A percentile compares a stretch with the other conserved stretches of the same genome.
Conservation (phyloP, 2,888 invertebrate genomes). For the Hesperia comma region DNA sequence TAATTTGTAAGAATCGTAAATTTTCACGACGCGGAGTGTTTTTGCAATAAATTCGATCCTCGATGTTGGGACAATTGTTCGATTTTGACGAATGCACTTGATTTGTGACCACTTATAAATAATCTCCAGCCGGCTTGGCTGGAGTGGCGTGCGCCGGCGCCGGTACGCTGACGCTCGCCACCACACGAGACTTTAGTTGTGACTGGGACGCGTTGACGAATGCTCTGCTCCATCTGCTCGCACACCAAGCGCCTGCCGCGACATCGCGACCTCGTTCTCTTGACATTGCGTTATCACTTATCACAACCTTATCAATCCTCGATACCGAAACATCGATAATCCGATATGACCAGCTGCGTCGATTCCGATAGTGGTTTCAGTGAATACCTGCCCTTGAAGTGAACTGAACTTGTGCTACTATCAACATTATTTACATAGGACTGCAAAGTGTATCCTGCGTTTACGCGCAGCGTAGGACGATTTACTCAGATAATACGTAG, state of each 20-base stretch:
- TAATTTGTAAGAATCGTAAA: slow-evolving; percentile 24
- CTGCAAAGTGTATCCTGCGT: slow-evolving; percentile 58
- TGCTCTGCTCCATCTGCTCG: slow-evolving; percentile 70
- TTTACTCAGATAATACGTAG: slow-evolving; percentile 66
- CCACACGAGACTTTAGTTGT: slow-evolving; percentile 70
- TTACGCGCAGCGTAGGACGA: slow-evolving; percentile 50
- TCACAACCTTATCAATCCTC: slow-evolving; percentile 58
- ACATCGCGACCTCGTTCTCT: slow-evolving; percentile 65
- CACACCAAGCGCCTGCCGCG: slow-evolving; percentile 44
- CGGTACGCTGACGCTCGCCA: slow-evolving; percentile 54
- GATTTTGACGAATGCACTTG: slow-evolving; percentile 64
- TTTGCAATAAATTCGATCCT: slow-evolving; percentile 12
- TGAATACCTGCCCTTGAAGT: slow-evolving; percentile 56
- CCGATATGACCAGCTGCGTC: slow-evolving; percentile 42
- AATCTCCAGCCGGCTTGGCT: slow-evolving; percentile 63
- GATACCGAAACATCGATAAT: slow-evolving; percentile 61
- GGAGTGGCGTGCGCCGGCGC: slow-evolving; percentile 70
- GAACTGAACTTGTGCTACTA: slow-evolving; percentile 25
- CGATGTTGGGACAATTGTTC: slow-evolving; percentile 50
- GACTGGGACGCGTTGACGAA: slow-evolving; percentile 77
- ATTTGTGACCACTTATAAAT: slow-evolving; percentile 70
- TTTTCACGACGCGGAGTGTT: slow-evolving; percentile 18
- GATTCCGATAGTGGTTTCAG: slow-evolving; percentile 46
- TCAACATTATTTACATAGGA: slow-evolving; percentile 43
- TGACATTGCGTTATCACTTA: slow-evolving; percentile 74